Evolutionary conservation across 2,888 invertebrate genomes (phyloP), one percentile per base, ranked within the genome.

Genomic region (Ptilodon capucinus): DNA sequence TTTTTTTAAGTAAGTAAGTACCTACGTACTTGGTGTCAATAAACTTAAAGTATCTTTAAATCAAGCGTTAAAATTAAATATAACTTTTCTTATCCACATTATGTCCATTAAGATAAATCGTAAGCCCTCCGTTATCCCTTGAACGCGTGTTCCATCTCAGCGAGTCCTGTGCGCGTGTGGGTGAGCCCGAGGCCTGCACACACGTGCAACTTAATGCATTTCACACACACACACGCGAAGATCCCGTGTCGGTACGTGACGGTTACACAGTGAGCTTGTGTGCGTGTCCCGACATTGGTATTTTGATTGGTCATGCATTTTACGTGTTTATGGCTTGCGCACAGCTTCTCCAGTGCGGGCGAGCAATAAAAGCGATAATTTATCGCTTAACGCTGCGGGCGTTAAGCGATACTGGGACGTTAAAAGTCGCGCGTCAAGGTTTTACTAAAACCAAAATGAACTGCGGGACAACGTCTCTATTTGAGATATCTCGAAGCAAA

Each of bases 261-360:
- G 54, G 47, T 48, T 50, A 48, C 38, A 57, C 54, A 3, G n/a
- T 47, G 21, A 34, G 8, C 2, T 1, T 52, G 84, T 86, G 80
- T 81, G 84, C 53, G 87, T 86, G 81, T 71, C 71, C 80, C 79
- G 83, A 79, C 88, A 80, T 87, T 90, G 90, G 90, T 91, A 91
- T 91, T 91, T 91, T 91, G 90, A 91, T 91, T 91, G 90, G 90
- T 90, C 90, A 91, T 91, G 90, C 90, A 90, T 90, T 90, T 90
- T 86, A 88, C 88, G 86, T 86, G 88, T 90, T 88, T 89, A 90
- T 81, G 81, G 84, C 64, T 74, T 64, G 71, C 71, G 70, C 71
- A 74, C 66, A 74, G 78, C 75, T 76, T 77, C 79, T 79, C 58
- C 76, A 71, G 77, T 80, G 84, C 79, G 81, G 80, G 71, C 74